Evolutionary conservation across 2,888 invertebrate species (phyloP).

Genomic region (Pandemis heparana): DNA sequence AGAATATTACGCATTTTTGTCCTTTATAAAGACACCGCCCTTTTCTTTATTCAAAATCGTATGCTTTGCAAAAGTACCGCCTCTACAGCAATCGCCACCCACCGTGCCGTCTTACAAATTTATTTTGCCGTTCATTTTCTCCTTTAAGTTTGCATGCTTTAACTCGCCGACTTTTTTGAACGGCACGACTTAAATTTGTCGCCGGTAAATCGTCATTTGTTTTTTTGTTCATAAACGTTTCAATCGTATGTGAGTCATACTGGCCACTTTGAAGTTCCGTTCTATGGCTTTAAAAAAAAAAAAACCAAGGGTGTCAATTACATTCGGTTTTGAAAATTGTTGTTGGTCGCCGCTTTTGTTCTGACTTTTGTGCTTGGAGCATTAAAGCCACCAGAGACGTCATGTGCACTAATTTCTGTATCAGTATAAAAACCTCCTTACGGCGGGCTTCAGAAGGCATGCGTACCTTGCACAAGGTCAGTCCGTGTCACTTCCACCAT

Average conservation of each 20-base stretch:
- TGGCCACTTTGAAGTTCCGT: conserved; percentile 68
- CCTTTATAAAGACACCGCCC: conserved; percentile 66
- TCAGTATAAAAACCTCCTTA: too few relatives aligned
- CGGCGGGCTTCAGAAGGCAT: too few relatives aligned
- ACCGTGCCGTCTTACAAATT: conserved; percentile 59
- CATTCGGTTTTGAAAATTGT: conserved; percentile 54
- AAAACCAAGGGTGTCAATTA: conserved; percentile 62
- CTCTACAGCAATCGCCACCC: conserved; percentile 72
- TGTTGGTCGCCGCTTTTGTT: conserved; percentile 48
- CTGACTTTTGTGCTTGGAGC: conserved; percentile 32
- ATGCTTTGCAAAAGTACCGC: conserved; percentile 79
- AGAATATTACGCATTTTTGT: conserved; percentile 61
- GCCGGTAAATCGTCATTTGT: conserved; percentile 64
- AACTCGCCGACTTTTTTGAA: conserved; percentile 31
- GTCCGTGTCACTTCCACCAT: too few relatives aligned
- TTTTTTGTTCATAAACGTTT: conserved; percentile 65
- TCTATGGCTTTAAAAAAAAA: conserved; percentile 57
- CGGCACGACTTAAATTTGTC: conserved; percentile 44
- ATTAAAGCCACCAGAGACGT: conserved; percentile 19
- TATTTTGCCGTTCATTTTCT: conserved; percentile 39
- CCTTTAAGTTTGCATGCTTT: conserved; percentile 40
- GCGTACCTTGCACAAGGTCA: too few relatives aligned
- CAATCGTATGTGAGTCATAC: conserved; percentile 76
- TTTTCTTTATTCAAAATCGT: conserved; percentile 63
- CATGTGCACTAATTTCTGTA: too few relatives aligned